phyloP scores from a whole-genome alignment of 53 echinoderm and acorn worm genomes.

The Holothuria scabra region DNA sequence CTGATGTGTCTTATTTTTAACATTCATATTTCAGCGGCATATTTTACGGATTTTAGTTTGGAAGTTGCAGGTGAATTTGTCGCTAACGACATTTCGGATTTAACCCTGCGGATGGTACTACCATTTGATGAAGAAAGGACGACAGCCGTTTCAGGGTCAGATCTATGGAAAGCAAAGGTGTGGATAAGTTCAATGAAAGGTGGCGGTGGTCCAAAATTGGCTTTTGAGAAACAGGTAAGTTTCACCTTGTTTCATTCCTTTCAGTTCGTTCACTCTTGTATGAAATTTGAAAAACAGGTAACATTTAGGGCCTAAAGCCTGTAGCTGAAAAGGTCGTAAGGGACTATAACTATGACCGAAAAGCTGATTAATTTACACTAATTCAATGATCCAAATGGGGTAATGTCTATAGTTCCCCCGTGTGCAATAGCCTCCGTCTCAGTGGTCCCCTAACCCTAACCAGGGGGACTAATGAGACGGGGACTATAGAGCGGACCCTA shows the following conservation, averaged over 20 bases:
- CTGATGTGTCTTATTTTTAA: neutral
- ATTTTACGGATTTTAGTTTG: neutral
- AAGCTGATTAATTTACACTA: too few species aligned
- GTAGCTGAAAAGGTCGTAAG: too few species aligned
- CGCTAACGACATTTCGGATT: neutral
- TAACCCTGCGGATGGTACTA: neutral
- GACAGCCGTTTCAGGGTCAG: neutral
- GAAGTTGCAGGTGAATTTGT: neutral
- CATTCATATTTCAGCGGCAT: neutral
- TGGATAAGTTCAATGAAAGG: neutral
- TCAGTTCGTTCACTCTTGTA: neutral
- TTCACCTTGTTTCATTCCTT: neutral
- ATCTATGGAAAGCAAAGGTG: slow-evolving; percentile 24
- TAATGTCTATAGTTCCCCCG: too few species aligned
- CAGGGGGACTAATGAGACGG: too few species aligned
- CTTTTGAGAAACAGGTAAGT: slow-evolving; percentile 27
- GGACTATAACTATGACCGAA: too few species aligned
- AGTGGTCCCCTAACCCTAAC: too few species aligned
- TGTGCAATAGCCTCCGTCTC: too few species aligned
- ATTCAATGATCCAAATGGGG: too few species aligned
- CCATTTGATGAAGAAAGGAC: neutral
- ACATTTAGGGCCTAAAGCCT: too few species aligned
- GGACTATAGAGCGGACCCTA: too few species aligned
- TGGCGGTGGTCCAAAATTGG: slow-evolving; percentile 9
- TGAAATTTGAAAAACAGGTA: too few species aligned